A percentile compares a stretch with the other conserved stretches of the same genome.
Evolutionary conservation across 2,888 invertebrate genomes (phyloP).

Genomic region (Hipparchia sbordonii): DNA sequence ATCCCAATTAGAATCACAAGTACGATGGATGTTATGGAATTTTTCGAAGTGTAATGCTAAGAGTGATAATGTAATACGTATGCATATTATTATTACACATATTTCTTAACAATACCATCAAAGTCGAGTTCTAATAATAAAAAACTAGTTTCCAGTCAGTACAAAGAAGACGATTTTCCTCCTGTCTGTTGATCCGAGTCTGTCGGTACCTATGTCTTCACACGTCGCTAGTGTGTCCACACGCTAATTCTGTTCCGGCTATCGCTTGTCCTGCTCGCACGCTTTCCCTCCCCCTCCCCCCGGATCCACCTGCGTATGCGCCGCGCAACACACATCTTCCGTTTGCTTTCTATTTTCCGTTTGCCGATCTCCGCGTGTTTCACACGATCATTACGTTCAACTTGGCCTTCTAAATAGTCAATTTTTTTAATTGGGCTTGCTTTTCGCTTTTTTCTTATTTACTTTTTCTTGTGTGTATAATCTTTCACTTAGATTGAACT

Average conservation of each 20-base stretch:
- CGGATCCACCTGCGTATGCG: conserved; percentile 71
- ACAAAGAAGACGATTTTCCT: not conserved
- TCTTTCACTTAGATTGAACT: not conserved
- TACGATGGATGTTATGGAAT: no score
- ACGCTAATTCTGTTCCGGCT: conserved; percentile 57
- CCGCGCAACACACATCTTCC: conserved; percentile 74
- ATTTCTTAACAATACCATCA: not conserved
- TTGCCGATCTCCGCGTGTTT: conserved; percentile 61
- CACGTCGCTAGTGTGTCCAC: conserved; percentile 10
- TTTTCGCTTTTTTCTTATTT: conserved; percentile 19
- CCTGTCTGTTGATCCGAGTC: not conserved
- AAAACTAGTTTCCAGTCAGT: not conserved
- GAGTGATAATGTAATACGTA: no score
- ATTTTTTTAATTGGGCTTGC: conserved; percentile 30
- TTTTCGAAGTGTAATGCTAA: no score
- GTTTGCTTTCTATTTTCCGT: conserved; percentile 79
- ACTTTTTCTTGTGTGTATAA: not conserved
- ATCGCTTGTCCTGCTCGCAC: conserved; percentile 59
- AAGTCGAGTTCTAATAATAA: not conserved
- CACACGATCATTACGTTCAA: conserved; percentile 40
- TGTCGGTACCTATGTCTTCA: not conserved
- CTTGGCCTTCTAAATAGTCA: conserved; percentile 26
- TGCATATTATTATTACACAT: no score
- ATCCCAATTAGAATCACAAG: no score
- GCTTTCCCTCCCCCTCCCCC: conserved; percentile 55